Evolutionary conservation across 2,888 invertebrate species (phyloP).

Genomic region (Campopleginae sp.): DNA sequence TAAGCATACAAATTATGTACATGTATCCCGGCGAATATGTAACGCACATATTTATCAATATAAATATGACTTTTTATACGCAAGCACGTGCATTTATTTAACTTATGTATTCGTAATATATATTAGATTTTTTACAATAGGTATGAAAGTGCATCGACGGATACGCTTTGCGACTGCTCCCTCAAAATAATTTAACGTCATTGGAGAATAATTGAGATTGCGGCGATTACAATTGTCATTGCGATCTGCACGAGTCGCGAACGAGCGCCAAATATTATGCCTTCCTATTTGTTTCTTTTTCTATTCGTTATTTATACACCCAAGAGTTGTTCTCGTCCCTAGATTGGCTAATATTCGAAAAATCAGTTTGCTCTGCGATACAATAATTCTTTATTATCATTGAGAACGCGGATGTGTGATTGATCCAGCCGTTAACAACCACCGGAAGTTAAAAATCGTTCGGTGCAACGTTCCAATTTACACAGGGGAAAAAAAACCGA

Average conservation of each 20-base stretch:
- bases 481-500: background rate
- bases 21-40: conserved; percentile 49
- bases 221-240: background rate
- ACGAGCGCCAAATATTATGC: conserved; percentile 4
- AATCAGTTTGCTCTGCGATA: background rate
- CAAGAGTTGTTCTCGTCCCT: conserved; percentile 8
- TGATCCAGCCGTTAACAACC: background rate
- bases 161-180: conserved; percentile 34
- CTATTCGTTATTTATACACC: conserved; percentile 16
- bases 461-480: background rate
- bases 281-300: background rate
- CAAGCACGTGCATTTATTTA: conserved; percentile 4
- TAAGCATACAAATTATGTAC: conserved; percentile 64
- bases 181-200: conserved; percentile 11
- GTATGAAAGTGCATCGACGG: conserved; percentile 5
- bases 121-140: conserved; percentile 28
- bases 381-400: background rate
- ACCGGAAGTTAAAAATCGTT: background rate
- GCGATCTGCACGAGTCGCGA: background rate
- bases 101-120: conserved; percentile 12
- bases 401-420: background rate
- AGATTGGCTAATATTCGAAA: conserved; percentile 27
- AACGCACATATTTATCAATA: conserved; percentile 13
- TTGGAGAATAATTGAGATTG: background rate
- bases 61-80: background rate